A percentile compares a stretch with the other conserved stretches of the same genome.
Conservation (phyloP, 2,113 vertebrate species). For the Odobenus rosmarus region DNA sequence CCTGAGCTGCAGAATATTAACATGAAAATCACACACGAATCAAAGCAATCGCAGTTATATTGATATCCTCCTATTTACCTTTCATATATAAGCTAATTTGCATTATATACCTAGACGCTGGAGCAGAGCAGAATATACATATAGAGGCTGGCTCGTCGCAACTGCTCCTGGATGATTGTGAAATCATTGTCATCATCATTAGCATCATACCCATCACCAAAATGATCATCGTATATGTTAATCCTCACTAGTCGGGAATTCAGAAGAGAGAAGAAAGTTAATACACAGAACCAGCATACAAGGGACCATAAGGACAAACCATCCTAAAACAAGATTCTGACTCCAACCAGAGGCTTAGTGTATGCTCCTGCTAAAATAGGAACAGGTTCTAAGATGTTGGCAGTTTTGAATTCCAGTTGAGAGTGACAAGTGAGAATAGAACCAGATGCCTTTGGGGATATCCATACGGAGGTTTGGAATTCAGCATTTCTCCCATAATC, state of each 20-base stretch:
- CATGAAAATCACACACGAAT: not conserved
- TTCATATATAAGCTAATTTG: not conserved
- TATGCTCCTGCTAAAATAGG: not conserved
- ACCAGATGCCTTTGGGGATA: not conserved
- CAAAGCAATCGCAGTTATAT: not conserved
- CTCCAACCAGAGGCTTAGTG: not conserved
- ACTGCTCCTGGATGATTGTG: not conserved
- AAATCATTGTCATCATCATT: not conserved
- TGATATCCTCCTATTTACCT: not conserved
- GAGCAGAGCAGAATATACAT: not conserved
- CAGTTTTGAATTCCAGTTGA: not conserved
- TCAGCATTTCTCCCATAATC: not conserved
- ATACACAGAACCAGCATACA: not conserved
- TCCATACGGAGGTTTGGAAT: not conserved
- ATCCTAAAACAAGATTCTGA: not conserved
- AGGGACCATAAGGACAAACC: not conserved
- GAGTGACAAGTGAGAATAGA: not conserved
- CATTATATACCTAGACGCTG: not conserved
- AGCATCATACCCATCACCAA: not conserved
- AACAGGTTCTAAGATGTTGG: not conserved
- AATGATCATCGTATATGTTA: not conserved
- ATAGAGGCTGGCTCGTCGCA: not conserved
- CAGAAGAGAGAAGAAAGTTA: conserved; percentile 1
- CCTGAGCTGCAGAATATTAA: not conserved
- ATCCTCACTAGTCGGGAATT: not conserved